phyloP scores from a whole-genome alignment of 2,113 vertebrate species.

The Amazona vittata region DNA sequence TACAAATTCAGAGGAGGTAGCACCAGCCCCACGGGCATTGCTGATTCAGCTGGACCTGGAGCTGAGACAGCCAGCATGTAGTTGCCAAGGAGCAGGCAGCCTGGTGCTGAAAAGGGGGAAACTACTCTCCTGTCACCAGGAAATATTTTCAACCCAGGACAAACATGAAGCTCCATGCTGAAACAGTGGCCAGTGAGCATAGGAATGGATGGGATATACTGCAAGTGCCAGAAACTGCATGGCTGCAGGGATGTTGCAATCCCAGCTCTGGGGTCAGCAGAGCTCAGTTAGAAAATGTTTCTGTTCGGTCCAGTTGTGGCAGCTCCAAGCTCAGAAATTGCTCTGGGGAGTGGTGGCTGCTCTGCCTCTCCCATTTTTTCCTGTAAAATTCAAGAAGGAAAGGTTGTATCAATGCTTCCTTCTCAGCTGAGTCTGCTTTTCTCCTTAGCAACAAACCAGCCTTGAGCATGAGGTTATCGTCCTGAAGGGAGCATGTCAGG shows the following conservation, averaged over 20 bases:
- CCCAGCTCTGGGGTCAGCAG: neutral
- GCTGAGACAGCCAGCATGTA: neutral
- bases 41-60: neutral
- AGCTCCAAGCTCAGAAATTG: neutral
- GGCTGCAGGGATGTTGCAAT: neutral
- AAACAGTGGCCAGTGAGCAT: neutral
- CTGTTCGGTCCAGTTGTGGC: neutral
- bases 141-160: neutral
- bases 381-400: neutral
- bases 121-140: neutral
- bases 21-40: neutral
- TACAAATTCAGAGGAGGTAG: neutral
- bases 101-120: neutral
- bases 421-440: neutral
- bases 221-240: neutral
- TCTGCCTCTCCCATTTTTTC: neutral
- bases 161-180: neutral
- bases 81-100: slow-evolving; percentile 7
- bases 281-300: neutral
- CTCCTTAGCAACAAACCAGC: neutral
- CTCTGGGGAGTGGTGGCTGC: neutral
- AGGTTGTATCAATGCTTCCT: neutral
- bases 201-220: neutral
- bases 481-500: neutral
- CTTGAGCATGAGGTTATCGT: neutral